Evolutionary conservation across 2,113 vertebrate species (phyloP).

Genomic region (Salminus brasiliensis): DNA sequence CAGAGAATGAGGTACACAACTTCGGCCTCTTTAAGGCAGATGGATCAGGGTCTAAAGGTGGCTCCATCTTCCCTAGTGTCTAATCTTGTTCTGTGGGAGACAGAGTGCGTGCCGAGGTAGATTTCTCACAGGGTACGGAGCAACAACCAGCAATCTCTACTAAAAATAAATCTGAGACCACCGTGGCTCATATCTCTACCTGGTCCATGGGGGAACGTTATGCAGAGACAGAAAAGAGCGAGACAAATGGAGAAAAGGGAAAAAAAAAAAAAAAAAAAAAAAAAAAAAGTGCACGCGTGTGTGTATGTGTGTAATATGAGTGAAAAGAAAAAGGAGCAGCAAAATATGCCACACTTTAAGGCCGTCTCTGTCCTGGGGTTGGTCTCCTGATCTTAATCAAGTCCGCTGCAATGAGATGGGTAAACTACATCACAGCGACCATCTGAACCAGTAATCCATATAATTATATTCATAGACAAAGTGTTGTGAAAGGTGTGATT

Average conservation of each 20-base stretch:
- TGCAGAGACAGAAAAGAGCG: constrained; percentile 42
- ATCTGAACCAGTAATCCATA: constrained; percentile 64
- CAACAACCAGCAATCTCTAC: constrained; percentile 54
- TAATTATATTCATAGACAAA: constrained; percentile 71
- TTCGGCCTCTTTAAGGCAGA: constrained; percentile 43
- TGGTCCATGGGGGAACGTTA: constrained; percentile 69
- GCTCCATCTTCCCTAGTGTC: constrained; percentile 32
- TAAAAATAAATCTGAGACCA: constrained; percentile 70
- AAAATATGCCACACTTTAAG: constrained; percentile 7
- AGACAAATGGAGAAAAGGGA: constrained; percentile 37
- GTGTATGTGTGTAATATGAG: background rate
- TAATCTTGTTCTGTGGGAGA: constrained; percentile 14
- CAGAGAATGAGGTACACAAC: constrained; percentile 9
- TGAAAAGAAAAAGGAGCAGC: constrained; percentile 13
- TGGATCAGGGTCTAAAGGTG: constrained; percentile 36
- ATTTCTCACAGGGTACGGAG: constrained; percentile 61
- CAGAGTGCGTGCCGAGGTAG: constrained; percentile 17
- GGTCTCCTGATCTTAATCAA: background rate
- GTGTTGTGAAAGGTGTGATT: constrained; percentile 66
- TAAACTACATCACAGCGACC: constrained; percentile 69
- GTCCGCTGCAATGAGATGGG: constrained; percentile 56
- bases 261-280: too few relatives aligned
- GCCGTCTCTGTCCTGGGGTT: background rate
- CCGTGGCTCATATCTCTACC: constrained; percentile 61
- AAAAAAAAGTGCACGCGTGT: too few relatives aligned